Percentiles rank a stretch among this genome's conserved stretches.
These are phyloP conservation scores for Drosophila paranaensis DNA, from an alignment of 2,888 invertebrate species.

Conservation along the genomic window DNA sequence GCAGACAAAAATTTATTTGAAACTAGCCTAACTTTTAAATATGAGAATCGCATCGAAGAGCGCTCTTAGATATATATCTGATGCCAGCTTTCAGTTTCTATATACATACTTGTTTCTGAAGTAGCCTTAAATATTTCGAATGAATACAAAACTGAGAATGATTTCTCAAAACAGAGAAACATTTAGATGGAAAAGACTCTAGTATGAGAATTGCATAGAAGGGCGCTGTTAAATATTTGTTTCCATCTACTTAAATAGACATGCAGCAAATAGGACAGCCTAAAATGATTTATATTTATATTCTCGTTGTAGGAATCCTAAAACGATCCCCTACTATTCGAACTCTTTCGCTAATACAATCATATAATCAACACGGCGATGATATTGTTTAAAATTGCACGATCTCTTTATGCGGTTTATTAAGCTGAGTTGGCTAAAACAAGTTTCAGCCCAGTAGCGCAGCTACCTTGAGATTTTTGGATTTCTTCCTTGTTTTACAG, in stretches of 20 bases:
- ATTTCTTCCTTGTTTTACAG: slow-evolving; percentile 49
- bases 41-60: not conserved
- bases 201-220: not conserved
- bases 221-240: too few relatives aligned
- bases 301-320: not conserved
- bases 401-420: slow-evolving; percentile 5
- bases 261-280: too few relatives aligned
- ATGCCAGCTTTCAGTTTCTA: too few relatives aligned
- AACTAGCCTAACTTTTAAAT: not conserved
- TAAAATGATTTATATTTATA: not conserved
- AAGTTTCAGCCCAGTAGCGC: slow-evolving; percentile 21
- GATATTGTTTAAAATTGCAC: slow-evolving; percentile 18
- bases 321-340: not conserved
- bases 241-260: too few relatives aligned
- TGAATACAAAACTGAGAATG: too few relatives aligned
- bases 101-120: too few relatives aligned
- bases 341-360: not conserved
- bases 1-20: too few relatives aligned
- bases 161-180: too few relatives aligned
- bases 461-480: slow-evolving; percentile 40
- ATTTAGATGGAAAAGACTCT: too few relatives aligned
- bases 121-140: too few relatives aligned
- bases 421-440: slow-evolving; percentile 22
- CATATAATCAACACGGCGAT: not conserved
- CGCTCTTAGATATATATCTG: too few relatives aligned